A percentile compares a stretch with the other conserved stretches of the same genome.
phyloP scores from a whole-genome alignment of 1,140 invertebrate genomes.

The Episyrphus balteatus region DNA sequence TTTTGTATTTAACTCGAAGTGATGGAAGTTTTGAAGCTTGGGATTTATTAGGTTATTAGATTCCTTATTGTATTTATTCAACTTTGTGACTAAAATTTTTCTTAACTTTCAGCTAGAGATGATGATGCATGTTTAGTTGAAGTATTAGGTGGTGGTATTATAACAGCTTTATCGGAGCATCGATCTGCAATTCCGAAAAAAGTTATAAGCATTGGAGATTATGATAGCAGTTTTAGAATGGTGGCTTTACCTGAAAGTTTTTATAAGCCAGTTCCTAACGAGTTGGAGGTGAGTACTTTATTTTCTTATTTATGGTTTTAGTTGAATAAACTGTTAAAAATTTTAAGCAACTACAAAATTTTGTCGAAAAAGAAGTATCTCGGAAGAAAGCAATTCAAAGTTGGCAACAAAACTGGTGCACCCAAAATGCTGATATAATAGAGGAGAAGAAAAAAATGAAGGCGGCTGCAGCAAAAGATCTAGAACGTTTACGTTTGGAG shows the following conservation, averaged over 20 bases:
- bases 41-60: constrained; percentile 45
- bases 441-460: constrained; percentile 28
- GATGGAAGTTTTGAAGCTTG: constrained; percentile 48
- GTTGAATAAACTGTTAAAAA: neutral
- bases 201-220: constrained; percentile 45
- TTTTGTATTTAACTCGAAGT: constrained; percentile 40
- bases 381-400: constrained; percentile 23
- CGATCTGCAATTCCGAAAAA: constrained; percentile 39
- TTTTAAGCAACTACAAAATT: constrained; percentile 4
- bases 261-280: constrained; percentile 18
- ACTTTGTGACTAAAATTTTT: constrained; percentile 9
- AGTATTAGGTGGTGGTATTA: constrained; percentile 31
- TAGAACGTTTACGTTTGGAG: constrained; percentile 13
- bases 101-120: constrained; percentile 37
- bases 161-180: constrained; percentile 43
- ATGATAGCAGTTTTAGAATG: constrained; percentile 48
- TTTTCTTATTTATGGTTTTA: neutral
- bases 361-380: constrained; percentile 14
- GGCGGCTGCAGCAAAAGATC: constrained; percentile 22
- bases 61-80: neutral
- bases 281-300: constrained; percentile 11
- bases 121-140: constrained; percentile 39
- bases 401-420: constrained; percentile 32
- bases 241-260: constrained; percentile 43
- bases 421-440: constrained; percentile 30